Conservation (phyloP, 2,797 vertebrate species). For the Enteromius trimaculatus region DNA sequence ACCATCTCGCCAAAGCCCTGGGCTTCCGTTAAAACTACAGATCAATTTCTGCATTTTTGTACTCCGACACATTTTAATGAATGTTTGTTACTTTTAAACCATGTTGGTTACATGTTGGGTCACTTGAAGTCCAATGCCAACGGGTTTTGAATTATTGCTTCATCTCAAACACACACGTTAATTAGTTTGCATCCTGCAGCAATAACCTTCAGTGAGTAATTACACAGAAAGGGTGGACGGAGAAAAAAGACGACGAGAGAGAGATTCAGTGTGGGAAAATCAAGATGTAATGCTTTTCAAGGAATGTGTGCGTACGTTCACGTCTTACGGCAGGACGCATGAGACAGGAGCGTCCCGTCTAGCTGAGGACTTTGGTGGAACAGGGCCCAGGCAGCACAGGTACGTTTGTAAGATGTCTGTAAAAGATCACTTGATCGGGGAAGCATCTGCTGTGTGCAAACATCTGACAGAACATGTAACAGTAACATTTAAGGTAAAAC, state of each 20-base stretch:
- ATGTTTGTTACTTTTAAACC: neutral
- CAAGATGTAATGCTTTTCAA: neutral
- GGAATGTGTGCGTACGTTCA: neutral
- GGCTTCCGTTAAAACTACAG: neutral
- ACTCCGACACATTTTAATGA: neutral
- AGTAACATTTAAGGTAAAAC: too few species aligned
- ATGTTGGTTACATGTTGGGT: neutral
- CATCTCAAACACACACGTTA: neutral
- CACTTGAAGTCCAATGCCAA: neutral
- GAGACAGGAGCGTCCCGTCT: neutral
- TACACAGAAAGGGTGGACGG: constrained; percentile 3
- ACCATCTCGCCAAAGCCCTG: neutral
- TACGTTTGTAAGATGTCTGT: too few species aligned
- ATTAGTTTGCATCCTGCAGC: constrained; percentile 22
- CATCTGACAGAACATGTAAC: too few species aligned
- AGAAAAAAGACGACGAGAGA: constrained; percentile 8
- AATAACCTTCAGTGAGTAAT: constrained; percentile 10
- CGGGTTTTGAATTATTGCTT: neutral
- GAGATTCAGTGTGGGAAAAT: constrained; percentile 21
- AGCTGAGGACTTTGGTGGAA: neutral
- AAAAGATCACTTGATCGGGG: too few species aligned
- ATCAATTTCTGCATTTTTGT: neutral
- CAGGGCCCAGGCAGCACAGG: constrained; percentile 17
- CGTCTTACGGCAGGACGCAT: neutral
- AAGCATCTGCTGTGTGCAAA: too few species aligned